Conservation (phyloP, 2,113 vertebrate genomes). For the Syngnathoides biaculeatus region DNA sequence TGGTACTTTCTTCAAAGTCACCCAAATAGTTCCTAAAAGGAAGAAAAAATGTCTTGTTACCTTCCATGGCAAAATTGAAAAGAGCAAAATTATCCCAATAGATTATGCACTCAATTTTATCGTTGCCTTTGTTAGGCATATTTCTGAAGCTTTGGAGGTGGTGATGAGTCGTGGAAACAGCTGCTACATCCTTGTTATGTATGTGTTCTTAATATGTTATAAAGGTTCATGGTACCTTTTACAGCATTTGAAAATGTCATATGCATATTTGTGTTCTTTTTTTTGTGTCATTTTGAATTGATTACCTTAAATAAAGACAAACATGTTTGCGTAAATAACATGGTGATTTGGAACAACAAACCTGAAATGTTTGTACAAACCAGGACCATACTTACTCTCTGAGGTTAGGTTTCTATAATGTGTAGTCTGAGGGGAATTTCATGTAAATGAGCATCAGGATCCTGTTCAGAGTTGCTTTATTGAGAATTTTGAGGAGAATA, state of each 20-base stretch:
- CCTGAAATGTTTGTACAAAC: background rate
- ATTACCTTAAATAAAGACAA: slow-evolving; percentile 17
- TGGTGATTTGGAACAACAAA: background rate
- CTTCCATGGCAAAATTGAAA: background rate
- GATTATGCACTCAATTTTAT: background rate
- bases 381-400: background rate
- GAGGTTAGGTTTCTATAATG: background rate
- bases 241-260: slow-evolving; percentile 26
- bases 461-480: background rate
- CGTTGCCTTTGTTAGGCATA: background rate
- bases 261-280: slow-evolving; percentile 53
- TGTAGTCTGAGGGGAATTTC: background rate
- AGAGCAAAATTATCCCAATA: background rate
- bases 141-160: background rate
- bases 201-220: slow-evolving; percentile 36
- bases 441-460: background rate
- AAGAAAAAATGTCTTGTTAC: background rate
- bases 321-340: background rate
- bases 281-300: slow-evolving; percentile 39
- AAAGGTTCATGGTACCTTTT: slow-evolving; percentile 34
- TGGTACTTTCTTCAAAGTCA: background rate
- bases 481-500: background rate
- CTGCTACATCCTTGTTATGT: slow-evolving; percentile 39
- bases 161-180: slow-evolving; percentile 13
- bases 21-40: background rate